These are phyloP conservation scores for Okapia johnstoni DNA, from an alignment of 2,113 vertebrate genomes.

Conservation along the genomic window DNA sequence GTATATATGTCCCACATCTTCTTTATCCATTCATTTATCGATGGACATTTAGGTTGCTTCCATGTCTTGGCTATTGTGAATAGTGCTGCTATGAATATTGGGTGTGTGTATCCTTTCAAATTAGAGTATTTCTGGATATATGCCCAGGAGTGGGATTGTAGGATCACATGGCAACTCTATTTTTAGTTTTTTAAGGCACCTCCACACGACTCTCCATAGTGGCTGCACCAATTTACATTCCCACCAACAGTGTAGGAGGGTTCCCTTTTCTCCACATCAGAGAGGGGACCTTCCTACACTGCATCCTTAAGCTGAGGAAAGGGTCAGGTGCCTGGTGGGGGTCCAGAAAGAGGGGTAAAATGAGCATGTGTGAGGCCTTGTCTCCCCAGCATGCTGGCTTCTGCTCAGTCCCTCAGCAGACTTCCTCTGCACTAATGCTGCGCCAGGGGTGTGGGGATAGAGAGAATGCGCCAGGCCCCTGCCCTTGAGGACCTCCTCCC, in stretches of 20 bases:
- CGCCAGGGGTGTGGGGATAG: neutral
- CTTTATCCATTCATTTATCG: neutral
- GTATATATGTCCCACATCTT: neutral
- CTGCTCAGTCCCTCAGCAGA: neutral
- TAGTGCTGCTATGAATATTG: neutral
- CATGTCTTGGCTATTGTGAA: neutral
- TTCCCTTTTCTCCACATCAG: neutral
- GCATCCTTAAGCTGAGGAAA: neutral
- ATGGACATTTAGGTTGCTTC: neutral
- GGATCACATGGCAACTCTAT: neutral
- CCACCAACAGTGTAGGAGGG: neutral
- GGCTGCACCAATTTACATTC: neutral
- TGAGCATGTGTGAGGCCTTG: accelerated
- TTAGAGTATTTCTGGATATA: neutral
- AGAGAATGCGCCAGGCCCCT: neutral
- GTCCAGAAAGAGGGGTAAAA: neutral
- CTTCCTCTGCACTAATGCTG: neutral
- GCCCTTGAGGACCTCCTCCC: neutral
- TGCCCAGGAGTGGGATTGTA: neutral
- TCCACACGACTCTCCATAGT: neutral
- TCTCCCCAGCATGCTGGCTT: neutral
- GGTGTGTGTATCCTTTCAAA: neutral
- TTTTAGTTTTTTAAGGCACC: neutral
- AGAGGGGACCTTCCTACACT: neutral
- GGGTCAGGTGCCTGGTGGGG: neutral